Conservation (phyloP, 2,797 vertebrate genomes). For the Balearica regulorum region DNA sequence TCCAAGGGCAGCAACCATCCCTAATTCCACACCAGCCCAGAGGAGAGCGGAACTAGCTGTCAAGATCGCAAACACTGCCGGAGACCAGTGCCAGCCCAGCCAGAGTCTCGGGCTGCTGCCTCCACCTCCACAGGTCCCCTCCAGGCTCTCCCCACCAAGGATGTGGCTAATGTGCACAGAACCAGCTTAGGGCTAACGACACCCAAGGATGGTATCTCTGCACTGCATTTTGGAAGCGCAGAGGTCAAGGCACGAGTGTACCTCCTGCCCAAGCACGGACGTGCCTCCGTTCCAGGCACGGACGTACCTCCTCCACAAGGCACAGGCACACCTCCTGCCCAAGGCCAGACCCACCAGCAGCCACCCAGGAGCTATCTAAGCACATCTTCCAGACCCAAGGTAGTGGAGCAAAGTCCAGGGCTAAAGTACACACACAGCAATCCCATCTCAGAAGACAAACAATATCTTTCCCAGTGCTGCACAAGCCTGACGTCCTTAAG, state of each 20-base stretch:
- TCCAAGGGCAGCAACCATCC: not conserved
- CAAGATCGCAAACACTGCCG: accelerated
- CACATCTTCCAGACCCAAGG: not conserved
- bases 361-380: not conserved
- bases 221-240: not conserved
- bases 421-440: not conserved
- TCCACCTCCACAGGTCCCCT: not conserved
- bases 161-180: not conserved
- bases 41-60: not conserved
- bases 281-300: accelerated
- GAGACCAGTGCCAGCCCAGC: not conserved
- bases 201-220: not conserved
- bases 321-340: not conserved
- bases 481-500: not conserved
- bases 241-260: not conserved
- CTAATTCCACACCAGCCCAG: not conserved
- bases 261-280: not conserved
- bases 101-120: not conserved
- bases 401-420: not conserved
- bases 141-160: not conserved
- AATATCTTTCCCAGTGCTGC: not conserved
- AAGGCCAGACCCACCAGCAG: not conserved
- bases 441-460: not conserved
- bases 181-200: not conserved
- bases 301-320: not conserved